Evolutionary conservation across 2,797 vertebrate species (phyloP).

Genomic region (Taenioides sp.): DNA sequence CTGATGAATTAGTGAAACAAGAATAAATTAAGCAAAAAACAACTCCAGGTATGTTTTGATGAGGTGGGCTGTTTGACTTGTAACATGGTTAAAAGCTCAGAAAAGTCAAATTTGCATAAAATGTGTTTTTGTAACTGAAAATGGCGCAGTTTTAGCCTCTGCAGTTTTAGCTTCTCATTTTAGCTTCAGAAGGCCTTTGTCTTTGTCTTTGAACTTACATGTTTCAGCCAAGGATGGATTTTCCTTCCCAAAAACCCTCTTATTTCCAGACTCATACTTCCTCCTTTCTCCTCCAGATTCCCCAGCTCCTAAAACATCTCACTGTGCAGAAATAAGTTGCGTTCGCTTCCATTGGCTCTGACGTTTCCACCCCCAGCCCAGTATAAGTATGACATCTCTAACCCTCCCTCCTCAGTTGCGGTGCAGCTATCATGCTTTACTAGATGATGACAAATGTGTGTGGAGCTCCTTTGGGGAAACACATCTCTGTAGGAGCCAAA

Average conservation of each 20-base stretch:
- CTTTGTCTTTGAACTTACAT: not conserved
- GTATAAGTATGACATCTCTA: constrained; percentile 3
- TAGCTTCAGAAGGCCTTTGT: not conserved
- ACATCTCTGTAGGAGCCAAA: constrained; percentile 3
- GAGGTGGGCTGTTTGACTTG: no score
- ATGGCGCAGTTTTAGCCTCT: not conserved
- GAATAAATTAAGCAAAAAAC: no score
- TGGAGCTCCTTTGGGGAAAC: constrained; percentile 20
- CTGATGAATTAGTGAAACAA: no score
- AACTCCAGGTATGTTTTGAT: no score
- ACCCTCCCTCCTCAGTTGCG: not conserved
- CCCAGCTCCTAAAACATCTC: not conserved
- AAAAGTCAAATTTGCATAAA: no score
- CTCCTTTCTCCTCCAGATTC: constrained; percentile 1
- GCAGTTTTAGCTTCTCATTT: not conserved
- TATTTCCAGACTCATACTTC: not conserved
- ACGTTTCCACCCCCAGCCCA: not conserved
- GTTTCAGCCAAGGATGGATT: not conserved
- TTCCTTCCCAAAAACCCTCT: not conserved
- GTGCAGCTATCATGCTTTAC: not conserved
- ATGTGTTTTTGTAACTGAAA: not conserved
- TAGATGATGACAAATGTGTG: constrained; percentile 11
- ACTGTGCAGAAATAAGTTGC: not conserved
- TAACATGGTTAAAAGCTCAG: no score
- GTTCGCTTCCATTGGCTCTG: not conserved